A percentile compares a stretch with the other conserved stretches of the same genome.
phyloP scores from a whole-genome alignment of 2,797 vertebrate species.

The Molothrus ater region DNA sequence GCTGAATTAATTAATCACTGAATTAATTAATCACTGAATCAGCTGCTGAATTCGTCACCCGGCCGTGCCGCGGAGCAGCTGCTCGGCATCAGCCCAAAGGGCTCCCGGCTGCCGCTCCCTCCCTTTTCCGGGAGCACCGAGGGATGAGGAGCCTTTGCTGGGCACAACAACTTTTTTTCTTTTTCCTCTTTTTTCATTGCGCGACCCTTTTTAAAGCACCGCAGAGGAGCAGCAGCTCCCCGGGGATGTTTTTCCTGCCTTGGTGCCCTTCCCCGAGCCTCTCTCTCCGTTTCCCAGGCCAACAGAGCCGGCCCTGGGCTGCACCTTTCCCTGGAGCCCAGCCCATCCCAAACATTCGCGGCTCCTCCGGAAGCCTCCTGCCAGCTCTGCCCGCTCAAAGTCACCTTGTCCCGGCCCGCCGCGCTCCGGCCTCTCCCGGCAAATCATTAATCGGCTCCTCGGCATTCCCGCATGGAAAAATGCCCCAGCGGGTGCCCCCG shows the following conservation, averaged over 20 bases:
- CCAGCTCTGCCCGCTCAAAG: slow-evolving; percentile 49
- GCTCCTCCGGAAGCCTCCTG: not conserved
- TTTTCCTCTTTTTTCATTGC: rapidly evolving
- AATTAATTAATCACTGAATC: not conserved
- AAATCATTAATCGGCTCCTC: slow-evolving; percentile 78
- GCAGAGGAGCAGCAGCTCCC: rapidly evolving
- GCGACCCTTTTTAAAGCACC: not conserved
- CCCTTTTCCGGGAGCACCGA: not conserved
- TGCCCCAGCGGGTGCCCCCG: slow-evolving; percentile 49
- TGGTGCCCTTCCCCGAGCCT: not conserved
- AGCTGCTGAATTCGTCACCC: not conserved
- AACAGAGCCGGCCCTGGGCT: not conserved
- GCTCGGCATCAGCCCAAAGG: not conserved
- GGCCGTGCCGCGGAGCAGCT: not conserved
- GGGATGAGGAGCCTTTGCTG: not conserved
- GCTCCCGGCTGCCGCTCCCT: not conserved
- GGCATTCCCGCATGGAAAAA: slow-evolving; percentile 65
- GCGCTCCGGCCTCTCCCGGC: not conserved
- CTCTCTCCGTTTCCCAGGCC: not conserved
- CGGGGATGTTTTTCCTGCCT: not conserved
- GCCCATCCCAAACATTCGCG: slow-evolving; percentile 57
- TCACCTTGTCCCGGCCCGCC: slow-evolving; percentile 70
- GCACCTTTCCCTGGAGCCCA: not conserved
- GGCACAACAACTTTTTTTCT: not conserved
- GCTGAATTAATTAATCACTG: not conserved